These are phyloP conservation scores for Cuniculus paca DNA, from an alignment of 2,797 vertebrate genomes.

Conservation along the genomic window DNA sequence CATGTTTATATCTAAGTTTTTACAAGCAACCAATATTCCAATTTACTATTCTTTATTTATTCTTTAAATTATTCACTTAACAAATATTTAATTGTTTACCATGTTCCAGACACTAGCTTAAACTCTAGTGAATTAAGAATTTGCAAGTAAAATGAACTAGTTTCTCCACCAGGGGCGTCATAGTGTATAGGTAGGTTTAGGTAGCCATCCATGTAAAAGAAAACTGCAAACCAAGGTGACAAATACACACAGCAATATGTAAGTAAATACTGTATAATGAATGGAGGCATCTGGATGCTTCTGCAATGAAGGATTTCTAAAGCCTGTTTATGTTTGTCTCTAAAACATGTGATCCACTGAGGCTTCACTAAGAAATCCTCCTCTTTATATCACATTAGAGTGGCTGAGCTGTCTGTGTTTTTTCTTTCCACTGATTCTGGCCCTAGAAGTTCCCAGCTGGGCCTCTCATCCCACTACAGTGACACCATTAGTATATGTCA, in stretches of 20 bases:
- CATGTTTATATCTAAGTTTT: neutral
- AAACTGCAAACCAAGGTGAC: neutral
- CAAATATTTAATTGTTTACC: neutral
- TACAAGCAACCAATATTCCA: neutral
- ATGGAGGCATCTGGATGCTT: neutral
- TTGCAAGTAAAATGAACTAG: constrained; percentile 15
- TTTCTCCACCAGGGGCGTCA: neutral
- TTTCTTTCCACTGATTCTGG: neutral
- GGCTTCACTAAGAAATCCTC: neutral
- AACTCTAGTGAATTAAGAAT: neutral
- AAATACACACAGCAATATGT: neutral
- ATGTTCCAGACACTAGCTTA: neutral
- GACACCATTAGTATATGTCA: neutral
- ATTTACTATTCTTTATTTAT: neutral
- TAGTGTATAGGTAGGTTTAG: neutral
- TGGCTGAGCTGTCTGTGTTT: neutral
- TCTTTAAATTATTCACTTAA: neutral
- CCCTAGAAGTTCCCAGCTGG: neutral
- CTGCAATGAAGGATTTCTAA: neutral
- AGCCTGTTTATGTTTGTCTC: neutral
- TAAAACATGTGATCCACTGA: neutral
- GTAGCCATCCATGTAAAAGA: neutral
- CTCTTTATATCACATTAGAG: neutral
- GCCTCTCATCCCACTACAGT: neutral
- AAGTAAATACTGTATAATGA: neutral